A percentile compares a stretch with the other conserved stretches of the same genome.
These are phyloP conservation scores for Xanthia togata DNA, from an alignment of 2,888 invertebrate genomes.

Conservation along the genomic window DNA sequence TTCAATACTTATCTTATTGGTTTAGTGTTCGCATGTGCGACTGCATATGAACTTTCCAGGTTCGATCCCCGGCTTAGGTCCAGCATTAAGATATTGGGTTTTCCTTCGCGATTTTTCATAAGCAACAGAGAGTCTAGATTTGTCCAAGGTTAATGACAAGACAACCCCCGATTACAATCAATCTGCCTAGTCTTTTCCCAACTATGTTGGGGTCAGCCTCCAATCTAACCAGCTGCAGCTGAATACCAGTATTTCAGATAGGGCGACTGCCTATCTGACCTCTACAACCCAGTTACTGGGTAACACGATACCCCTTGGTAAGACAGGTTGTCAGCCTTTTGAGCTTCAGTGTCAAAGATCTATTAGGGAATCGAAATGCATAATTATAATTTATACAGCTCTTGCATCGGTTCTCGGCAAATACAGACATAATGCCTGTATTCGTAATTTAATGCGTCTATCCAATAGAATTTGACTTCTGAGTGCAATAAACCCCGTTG, in stretches of 20 bases:
- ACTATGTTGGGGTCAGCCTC: too few relatives aligned
- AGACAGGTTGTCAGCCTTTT: too few relatives aligned
- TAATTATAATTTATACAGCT: neutral
- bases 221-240: too few relatives aligned
- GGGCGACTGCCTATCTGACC: too few relatives aligned
- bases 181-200: too few relatives aligned
- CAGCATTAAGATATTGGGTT: neutral
- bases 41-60: neutral
- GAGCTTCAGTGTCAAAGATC: too few relatives aligned
- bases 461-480: neutral
- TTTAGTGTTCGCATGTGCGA: too few relatives aligned
- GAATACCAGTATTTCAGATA: too few relatives aligned
- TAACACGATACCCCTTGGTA: too few relatives aligned
- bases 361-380: neutral
- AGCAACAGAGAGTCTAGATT: neutral
- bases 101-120: neutral
- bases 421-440: too few relatives aligned
- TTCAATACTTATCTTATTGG: conserved; percentile 16
- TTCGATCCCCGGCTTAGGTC: neutral
- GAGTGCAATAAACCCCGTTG: conserved; percentile 22
- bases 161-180: neutral
- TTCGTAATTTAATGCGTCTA: too few relatives aligned
- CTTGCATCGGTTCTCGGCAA: neutral
- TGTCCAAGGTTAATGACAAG: neutral
- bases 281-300: too few relatives aligned